Base-by-base conservation (phyloP, 2,888 invertebrate genomes). In the Tuta absoluta region DNA sequence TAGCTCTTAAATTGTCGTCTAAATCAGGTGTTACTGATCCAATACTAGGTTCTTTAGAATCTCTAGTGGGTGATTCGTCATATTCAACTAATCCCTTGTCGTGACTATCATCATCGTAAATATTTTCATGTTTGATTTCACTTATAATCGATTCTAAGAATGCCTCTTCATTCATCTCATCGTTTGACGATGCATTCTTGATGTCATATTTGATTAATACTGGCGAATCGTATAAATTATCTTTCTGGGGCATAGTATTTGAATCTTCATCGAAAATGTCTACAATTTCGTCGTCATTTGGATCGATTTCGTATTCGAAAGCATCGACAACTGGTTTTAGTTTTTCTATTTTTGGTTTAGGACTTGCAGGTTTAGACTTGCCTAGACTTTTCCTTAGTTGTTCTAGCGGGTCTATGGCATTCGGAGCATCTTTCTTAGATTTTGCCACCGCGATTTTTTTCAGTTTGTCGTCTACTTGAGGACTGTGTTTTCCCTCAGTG, bases 61-160 rank as follows among this genome's bases (percentile, higher is more conserved):
- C 79, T 67, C 83, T 85, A 0, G 74, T 71, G 0, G 88, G 90
- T 2, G 91, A 90, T 48, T 79, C 76, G 45, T 91, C 91, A n/a
- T 91, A 91, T 69, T 90, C 91, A 0, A 90, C 90, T 58, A 91
- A 72, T 0, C 82, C 85, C 68, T 87, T 90, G 28, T 91, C 90
- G 23, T 86, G 85, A 64, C 81, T 82, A 0, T 73, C 76, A 1
- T 87, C 86, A 0, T 89, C 91, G 63, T 79, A 83, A 66, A 89
- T 75, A 49, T 79, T 78, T 57, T 88, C 89, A 62, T 87, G 84
- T 66, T 90, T 90, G 7, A 91, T 89, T 69, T 91, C 91, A 66
- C 89, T 89, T 53, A 91, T 90, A 1, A 91, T 85, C 0, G 91
- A 89, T 71, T 91, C 91, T 48, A 91, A 72, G 67, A 91, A 91